Evolutionary conservation across 2,113 vertebrate genomes (phyloP), one percentile per base, ranked within the genome.

Genomic region (Diadophis punctatus): DNA sequence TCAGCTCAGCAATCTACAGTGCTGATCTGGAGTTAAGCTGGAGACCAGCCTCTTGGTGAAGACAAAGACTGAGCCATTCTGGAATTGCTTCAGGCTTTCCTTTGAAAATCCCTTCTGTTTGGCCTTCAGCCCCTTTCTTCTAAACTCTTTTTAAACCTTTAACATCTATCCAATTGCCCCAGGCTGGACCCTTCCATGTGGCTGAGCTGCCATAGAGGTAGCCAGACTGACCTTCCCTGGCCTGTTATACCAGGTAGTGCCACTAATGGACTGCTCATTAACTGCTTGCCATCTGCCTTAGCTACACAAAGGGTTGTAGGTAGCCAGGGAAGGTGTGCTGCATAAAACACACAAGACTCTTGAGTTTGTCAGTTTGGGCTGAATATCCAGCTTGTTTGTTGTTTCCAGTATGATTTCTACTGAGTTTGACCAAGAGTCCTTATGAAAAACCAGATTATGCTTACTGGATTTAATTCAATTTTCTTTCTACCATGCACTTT

Each of bases 101-200:
- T 53, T 90, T 87, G 4, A 8, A n/a, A 51, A 48, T 16, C 10
- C 20, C 30, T 22, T 1, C 39, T 8, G 3, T 43, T 58, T 30
- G 1, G 12, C 27, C 60, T 51, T 46, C 91, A 92, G n/a, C 52
- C 27, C n/a, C 43, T 52, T 90, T 90, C 94, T 94, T 93, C 94
- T 95, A 93, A 94, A 89, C 91, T 96, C 95, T 93, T 93, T 96
- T 96, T 97, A 97, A 97, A 97, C 96, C 96, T 96, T 97, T 97
- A 97, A 97, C 97, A 96, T 94, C 91, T 88, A 94, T 96, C 95
- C 94, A 95, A 2, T 92, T 27, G 95, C 96, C 96, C 93, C 94
- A 92, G 95, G 96, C 95, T 95, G 94, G 96, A 96, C 95, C 94
- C 93, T 39, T 12, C 90, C 90, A 93, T 43, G 74, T 48, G 86